Percentiles rank a stretch among this genome's conserved stretches.
Conservation (phyloP, 2,797 vertebrate genomes). For the Catamblyrhynchus diadema region DNA sequence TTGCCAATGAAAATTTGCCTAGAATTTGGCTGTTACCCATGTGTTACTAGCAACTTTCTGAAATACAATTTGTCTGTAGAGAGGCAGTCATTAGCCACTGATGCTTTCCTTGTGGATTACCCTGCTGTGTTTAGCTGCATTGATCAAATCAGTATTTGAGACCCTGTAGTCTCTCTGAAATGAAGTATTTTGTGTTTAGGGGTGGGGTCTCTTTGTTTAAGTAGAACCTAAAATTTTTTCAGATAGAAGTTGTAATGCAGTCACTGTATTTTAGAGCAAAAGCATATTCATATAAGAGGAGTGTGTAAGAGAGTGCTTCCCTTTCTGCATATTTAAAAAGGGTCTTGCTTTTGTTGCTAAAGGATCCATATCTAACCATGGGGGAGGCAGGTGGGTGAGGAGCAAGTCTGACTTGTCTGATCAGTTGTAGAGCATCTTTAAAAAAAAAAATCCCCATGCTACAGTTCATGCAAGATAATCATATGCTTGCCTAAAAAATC, state of each 20-base stretch:
- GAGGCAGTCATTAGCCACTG: neutral
- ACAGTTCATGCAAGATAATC: slow-evolving; percentile 5
- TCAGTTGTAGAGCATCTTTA: neutral
- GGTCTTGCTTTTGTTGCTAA: neutral
- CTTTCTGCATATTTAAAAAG: neutral
- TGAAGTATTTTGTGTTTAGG: neutral
- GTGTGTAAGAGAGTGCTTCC: neutral
- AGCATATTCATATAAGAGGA: neutral
- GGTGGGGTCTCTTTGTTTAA: neutral
- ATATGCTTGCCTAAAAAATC: slow-evolving; percentile 22
- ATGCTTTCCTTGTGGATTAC: neutral
- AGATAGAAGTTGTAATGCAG: neutral
- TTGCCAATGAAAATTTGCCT: neutral
- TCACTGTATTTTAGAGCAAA: neutral
- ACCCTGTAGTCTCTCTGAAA: neutral
- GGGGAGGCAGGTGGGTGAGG: neutral
- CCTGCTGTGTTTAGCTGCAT: neutral
- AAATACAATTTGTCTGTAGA: neutral
- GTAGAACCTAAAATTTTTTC: neutral
- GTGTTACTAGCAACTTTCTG: neutral
- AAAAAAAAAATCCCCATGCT: neutral
- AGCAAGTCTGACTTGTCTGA: slow-evolving; percentile 14
- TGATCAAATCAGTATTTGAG: neutral
- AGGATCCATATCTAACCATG: neutral
- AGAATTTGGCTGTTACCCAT: neutral